phyloP scores from a whole-genome alignment of 2,113 vertebrate species.

The Gnathonemus longibarbis region DNA sequence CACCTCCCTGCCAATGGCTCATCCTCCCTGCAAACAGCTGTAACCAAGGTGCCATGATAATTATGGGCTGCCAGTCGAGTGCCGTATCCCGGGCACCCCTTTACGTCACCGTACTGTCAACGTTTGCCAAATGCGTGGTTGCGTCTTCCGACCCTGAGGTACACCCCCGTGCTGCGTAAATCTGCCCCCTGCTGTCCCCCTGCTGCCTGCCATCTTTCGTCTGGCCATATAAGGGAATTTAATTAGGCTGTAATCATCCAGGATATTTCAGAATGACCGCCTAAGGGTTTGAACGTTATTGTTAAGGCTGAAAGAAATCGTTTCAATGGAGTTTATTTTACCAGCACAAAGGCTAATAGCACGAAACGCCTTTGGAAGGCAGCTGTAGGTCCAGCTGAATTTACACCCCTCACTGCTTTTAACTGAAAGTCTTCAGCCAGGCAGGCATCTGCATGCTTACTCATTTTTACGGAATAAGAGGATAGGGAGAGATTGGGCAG shows the following conservation, averaged over 20 bases:
- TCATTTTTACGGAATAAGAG: not conserved
- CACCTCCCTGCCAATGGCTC: not conserved
- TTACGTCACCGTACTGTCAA: not conserved
- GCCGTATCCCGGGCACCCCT: not conserved
- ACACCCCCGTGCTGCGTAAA: not conserved
- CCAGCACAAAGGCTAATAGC: not conserved
- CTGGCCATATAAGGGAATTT: not conserved
- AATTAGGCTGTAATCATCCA: not conserved
- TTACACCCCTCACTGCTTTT: not conserved
- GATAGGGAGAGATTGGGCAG: not conserved
- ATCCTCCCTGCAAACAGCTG: not conserved
- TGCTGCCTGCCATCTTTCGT: not conserved
- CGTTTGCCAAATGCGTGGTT: not conserved
- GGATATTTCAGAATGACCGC: not conserved
- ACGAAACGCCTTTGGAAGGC: not conserved
- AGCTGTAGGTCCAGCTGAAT: not conserved
- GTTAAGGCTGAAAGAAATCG: not conserved
- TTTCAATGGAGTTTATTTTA: not conserved
- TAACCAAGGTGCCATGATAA: not conserved
- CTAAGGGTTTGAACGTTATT: not conserved
- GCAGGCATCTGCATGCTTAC: not conserved
- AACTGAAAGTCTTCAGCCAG: not conserved
- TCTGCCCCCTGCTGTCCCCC: not conserved
- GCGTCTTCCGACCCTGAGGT: not conserved
- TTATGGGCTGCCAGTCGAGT: not conserved